Percentiles rank a stretch among this genome's conserved stretches.
Conservation (phyloP, 2,888 invertebrate genomes). For the Brassicogethes aeneus region DNA sequence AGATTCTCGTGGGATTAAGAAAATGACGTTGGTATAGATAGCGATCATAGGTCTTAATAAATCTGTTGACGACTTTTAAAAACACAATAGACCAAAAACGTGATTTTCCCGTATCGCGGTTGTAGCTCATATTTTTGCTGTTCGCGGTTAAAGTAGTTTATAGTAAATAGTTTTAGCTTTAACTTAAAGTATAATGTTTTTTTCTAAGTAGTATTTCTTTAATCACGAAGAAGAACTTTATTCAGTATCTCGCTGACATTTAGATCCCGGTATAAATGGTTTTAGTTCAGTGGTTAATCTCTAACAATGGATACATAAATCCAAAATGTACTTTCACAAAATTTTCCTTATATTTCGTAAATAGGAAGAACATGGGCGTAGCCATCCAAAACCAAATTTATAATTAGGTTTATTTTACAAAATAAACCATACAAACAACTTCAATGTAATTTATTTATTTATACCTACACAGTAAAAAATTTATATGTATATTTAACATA, state of each 20-base stretch:
- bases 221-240: slow-evolving; percentile 29
- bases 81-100: background rate
- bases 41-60: background rate
- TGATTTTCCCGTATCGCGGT: background rate
- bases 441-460: too few species aligned
- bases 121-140: background rate
- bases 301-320: slow-evolving; percentile 31
- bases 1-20: too few species aligned
- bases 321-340: slow-evolving; percentile 29
- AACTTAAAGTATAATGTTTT: background rate
- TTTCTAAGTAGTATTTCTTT: slow-evolving; percentile 10
- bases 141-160: background rate
- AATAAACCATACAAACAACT: too few species aligned
- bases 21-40: too few species aligned
- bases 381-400: background rate
- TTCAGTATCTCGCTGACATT: slow-evolving; percentile 25
- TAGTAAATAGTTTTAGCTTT: background rate
- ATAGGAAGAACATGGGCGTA: slow-evolving; percentile 7
- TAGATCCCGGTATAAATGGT: slow-evolving; percentile 16
- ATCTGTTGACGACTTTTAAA: background rate
- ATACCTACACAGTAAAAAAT: too few species aligned
- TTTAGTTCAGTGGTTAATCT: slow-evolving; percentile 30
- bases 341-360: slow-evolving; percentile 26
- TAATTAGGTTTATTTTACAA: too few species aligned
- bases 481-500: too few species aligned